Evolutionary conservation across 2,888 invertebrate species (phyloP).

Genomic region (Acanthosepion lycidas): DNA sequence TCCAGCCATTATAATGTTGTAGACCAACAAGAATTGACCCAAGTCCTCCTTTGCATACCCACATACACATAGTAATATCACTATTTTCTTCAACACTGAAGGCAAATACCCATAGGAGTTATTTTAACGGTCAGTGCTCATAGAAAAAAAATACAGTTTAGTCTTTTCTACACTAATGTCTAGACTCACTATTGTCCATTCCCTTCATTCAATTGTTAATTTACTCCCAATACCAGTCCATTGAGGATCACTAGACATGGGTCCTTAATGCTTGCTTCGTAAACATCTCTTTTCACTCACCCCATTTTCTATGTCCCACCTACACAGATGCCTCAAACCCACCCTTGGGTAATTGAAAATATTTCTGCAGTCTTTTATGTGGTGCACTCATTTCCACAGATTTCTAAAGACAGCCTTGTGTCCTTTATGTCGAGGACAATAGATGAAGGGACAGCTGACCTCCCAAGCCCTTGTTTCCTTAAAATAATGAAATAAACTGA

Average conservation of each 20-base stretch:
- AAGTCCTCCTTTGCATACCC: not conserved
- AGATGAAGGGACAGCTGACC: conserved; percentile 2
- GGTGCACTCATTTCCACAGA: not conserved
- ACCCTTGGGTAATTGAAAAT: conserved; percentile 3
- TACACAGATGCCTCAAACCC: not conserved
- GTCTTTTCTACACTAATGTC: not conserved
- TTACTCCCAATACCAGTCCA: not conserved
- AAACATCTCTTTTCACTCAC: not conserved
- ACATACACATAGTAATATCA: not conserved
- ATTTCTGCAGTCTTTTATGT: conserved; percentile 33
- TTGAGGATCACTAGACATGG: not conserved
- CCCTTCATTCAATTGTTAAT: not conserved
- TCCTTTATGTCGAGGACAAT: not conserved
- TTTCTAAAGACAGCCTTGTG: not conserved
- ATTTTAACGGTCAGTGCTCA: not conserved
- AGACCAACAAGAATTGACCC: not conserved
- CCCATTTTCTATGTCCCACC: not conserved
- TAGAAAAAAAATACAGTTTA: not conserved
- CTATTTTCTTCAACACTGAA: not conserved
- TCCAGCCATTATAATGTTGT: not conserved
- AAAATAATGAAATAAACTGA: conserved; percentile 33
- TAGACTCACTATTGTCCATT: not conserved
- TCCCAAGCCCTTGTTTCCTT: not conserved
- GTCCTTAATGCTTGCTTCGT: not conserved
- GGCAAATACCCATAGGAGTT: not conserved